Base-by-base conservation (phyloP, 2,113 vertebrate species). In the Suricata suricatta region DNA sequence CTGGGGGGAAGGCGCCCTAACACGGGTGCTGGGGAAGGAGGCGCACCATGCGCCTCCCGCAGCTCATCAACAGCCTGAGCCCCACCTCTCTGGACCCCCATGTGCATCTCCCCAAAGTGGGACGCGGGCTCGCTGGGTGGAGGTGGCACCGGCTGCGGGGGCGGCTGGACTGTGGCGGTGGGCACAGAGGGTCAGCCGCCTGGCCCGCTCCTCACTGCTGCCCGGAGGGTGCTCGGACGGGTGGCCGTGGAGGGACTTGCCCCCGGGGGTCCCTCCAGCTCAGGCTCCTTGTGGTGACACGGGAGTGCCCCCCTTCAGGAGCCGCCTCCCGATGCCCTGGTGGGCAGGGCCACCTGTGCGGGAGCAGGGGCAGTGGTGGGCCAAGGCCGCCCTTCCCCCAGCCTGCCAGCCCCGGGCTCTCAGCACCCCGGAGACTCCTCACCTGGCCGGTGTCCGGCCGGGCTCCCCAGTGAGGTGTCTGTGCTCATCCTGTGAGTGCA, bases 201-300 rank as follows among this genome's bases (percentile, higher is more conserved):
- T 15, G 35, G 41, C 29, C 74, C 0, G 33, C 33, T 17, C 9
- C 17, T 41, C 81, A 11, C 4, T 9, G 23, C 77, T 23, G 66
- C 27, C 13, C 2, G 0, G 27, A 88, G 35, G 0, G 12, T 0
- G 6, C 50, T 23, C 13, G 52, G 27, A 60, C 1, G 0, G 68
- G 12, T 14, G 27, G 11, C 41, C n/a, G 35, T 14, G 7, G 68
- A 88, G 7, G 50, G 11, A 12, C 52, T 16, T 38, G 38, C 8
- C 1, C 10, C 11, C 33, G 3, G 0, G 8, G 47, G 15, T 29
- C 85, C 54, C 7, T 33, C 21, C 27, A 15, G 69, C n/a, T 50
- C 82, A 25, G 21, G n/a, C 3, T 4, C 29, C 44, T 33, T 44
- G 10, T 0, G 29, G 44, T 33, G 9, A 52, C 47, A 21, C 9